phyloP scores from a whole-genome alignment of 2,797 vertebrate genomes.

The Lagodon rhomboides region DNA sequence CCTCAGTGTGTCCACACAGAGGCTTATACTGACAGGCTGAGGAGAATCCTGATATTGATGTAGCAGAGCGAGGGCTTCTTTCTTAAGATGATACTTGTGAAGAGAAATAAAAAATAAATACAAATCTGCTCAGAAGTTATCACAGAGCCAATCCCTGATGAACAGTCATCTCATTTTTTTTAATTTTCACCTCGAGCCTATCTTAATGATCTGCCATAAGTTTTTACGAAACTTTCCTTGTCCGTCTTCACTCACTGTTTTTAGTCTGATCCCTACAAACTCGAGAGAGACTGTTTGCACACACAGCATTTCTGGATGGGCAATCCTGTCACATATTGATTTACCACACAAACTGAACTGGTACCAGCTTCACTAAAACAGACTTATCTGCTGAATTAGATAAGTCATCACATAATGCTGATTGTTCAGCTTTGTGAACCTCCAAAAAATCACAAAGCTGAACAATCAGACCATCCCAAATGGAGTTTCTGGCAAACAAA shows the following conservation, averaged over 20 bases:
- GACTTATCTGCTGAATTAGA: conserved; percentile 49
- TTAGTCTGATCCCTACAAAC: conserved; percentile 8
- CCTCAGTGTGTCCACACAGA: conserved; percentile 19
- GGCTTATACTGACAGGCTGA: conserved; percentile 34
- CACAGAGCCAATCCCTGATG: conserved; percentile 21
- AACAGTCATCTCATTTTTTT: conserved; percentile 17
- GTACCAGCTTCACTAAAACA: conserved; percentile 43
- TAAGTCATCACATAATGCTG: conserved; percentile 53
- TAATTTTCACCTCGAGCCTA: not conserved
- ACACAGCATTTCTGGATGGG: conserved; percentile 37
- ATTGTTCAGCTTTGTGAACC: conserved; percentile 70
- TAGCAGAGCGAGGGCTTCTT: conserved; percentile 20
- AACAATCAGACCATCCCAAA: conserved; percentile 54
- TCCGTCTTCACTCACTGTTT: not conserved
- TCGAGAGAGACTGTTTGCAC: conserved; percentile 34
- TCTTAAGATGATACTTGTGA: conserved; percentile 25
- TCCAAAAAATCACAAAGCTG: conserved; percentile 64
- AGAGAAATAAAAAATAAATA: conserved; percentile 19
- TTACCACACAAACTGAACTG: conserved; percentile 59
- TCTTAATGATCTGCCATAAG: too few species aligned
- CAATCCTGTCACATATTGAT: conserved; percentile 45
- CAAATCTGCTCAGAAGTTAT: conserved; percentile 32
- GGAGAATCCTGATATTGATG: conserved; percentile 37
- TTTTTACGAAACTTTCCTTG: conserved; percentile 8
- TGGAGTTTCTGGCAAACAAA: conserved; percentile 47